Percentiles rank a stretch among this genome's conserved stretches.
Evolutionary conservation across 2,888 invertebrate species (phyloP).

Genomic region (Drosophila demipolita): DNA sequence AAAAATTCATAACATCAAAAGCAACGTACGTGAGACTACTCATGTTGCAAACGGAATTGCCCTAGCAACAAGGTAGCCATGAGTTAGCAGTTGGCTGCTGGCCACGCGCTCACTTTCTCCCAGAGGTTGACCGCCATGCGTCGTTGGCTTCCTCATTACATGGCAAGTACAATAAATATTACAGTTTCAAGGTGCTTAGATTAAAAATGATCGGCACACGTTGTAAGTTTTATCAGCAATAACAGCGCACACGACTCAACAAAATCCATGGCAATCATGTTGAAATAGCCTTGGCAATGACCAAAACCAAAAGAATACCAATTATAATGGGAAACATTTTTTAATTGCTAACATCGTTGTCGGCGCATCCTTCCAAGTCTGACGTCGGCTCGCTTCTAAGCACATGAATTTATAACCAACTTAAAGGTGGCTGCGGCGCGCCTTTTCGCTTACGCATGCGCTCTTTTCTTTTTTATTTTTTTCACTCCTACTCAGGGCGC

Average conservation of each 20-base stretch:
- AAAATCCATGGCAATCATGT: conserved; percentile 29
- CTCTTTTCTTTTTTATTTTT: conserved; percentile 11
- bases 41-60: conserved; percentile 46
- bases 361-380: conserved; percentile 45
- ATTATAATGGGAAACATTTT: conserved; percentile 1
- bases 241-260: conserved; percentile 8
- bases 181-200: conserved; percentile 55
- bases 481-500: conserved; percentile 24
- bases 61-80: conserved; percentile 66
- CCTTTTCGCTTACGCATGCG: conserved; percentile 69
- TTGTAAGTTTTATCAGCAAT: conserved; percentile 35
- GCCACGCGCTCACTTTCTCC: conserved; percentile 65
- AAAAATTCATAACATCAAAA: conserved; percentile 36
- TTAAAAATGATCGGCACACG: conserved; percentile 37
- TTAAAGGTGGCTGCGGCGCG: conserved; percentile 41
- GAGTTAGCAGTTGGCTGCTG: conserved; percentile 4
- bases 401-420: conserved; percentile 3
- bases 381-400: conserved; percentile 33
- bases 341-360: conserved; percentile 24
- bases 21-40: conserved; percentile 36
- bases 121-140: conserved; percentile 36
- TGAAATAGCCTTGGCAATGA: conserved; percentile 18
- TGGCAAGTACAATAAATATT: conserved; percentile 37
- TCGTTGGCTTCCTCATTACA: conserved; percentile 62
- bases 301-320: conserved; percentile 1